phyloP scores from a whole-genome alignment of 2,888 invertebrate genomes.

The Lagria hirta region DNA sequence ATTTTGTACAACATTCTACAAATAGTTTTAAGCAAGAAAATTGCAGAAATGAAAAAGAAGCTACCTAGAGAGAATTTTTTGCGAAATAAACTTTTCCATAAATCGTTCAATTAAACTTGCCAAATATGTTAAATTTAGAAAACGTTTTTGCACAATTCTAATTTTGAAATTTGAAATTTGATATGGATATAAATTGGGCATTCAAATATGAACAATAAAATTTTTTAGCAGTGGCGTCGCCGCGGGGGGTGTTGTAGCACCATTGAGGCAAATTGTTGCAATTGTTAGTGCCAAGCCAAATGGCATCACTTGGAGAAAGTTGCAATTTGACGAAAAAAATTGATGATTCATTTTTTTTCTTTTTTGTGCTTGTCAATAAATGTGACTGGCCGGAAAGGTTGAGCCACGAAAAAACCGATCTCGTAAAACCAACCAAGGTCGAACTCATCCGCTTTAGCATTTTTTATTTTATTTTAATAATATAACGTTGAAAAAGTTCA shows the following conservation, averaged over 20 bases:
- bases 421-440: conserved; percentile 5
- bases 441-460: conserved; percentile 9
- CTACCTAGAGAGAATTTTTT: no score
- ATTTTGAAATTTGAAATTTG: no score
- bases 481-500: conserved; percentile 10
- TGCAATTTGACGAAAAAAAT: neutral
- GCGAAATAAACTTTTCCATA: no score
- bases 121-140: no score
- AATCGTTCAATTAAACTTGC: no score
- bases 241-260: conserved; percentile 2
- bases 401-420: conserved; percentile 1
- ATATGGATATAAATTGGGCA: no score
- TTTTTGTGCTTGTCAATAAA: no score
- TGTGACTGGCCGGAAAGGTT: neutral
- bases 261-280: conserved; percentile 6
- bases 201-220: no score
- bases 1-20: no score
- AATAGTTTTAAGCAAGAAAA: no score
- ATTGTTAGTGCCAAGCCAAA: conserved; percentile 1
- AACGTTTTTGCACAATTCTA: no score
- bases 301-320: conserved; percentile 3
- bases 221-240: conserved; percentile 6
- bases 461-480: conserved; percentile 7
- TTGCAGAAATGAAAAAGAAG: no score
- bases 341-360: conserved; percentile 4